Base-by-base conservation (phyloP, 2,797 vertebrate genomes). In the Enteromius viviparus region DNA sequence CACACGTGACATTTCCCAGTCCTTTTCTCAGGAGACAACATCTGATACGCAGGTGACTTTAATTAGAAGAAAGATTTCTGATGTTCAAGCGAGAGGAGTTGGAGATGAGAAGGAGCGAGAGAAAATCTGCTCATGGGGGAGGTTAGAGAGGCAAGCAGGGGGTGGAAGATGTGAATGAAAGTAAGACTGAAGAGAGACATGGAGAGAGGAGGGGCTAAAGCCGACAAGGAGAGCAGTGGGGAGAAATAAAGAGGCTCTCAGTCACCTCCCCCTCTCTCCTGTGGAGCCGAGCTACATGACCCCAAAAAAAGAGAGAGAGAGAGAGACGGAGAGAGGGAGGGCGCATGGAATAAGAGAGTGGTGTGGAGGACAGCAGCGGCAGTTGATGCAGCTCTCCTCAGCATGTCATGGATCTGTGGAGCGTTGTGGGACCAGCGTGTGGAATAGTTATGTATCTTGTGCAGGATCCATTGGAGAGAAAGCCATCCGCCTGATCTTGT, bases 211-310 rank as follows among this genome's bases (percentile, higher is more conserved):
- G 92, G 90, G 87, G 91, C 89, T 90, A 89, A 91, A 87, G 91
- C 91, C 90, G 88, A 83, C 74, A 91, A 86, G 85, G 85, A 89
- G 85, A 84, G 88, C 72, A 83, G 77, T 85, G 83, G 84, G 85
- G 85, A 89, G 89, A 90, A 91, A 90, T 88, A 89, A 91, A 88
- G 88, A 87, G 87, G 88, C 84, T 87, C 87, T 83, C 78, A 85
- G 85, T 86, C 87, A 89, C 94, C 92, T 90, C 94, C 90, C 93
- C 92, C 90, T 92, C 91, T 92, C 93, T 92, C 78, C 90, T 92
- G 89, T 91, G 92, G 93, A 88, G 84, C 89, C 91, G 89, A 92
- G 93, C 91, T 90, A 91, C 89, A 89, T 91, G 89, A 90, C 87
- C 91, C 90, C 90, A 91, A 93, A 92, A 91, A 87, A 68, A 66